Evolutionary conservation across 2,888 invertebrate species (phyloP), one percentile per base, ranked within the genome.

Genomic region (Adineta ricciae): DNA sequence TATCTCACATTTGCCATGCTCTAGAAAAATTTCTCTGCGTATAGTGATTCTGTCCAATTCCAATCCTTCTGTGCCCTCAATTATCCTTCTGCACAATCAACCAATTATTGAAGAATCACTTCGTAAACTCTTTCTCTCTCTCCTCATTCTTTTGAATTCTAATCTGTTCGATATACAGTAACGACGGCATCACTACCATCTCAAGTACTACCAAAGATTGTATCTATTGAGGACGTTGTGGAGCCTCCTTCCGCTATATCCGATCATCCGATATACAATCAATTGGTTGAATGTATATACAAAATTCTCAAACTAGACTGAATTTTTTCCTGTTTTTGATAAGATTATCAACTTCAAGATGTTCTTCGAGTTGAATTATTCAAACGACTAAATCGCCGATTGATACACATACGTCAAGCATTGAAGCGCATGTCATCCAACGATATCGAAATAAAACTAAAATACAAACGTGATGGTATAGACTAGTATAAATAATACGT

Each of bases 391-490:
- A n/a, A 78, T 78, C 78, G 38, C n/a, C 19, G 78, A 24, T 78
- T 41, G 14, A n/a, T 5, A 78, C 78, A 78, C 41, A 78, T 78
- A 36, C 41, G 14, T 21, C 78, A 78, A 78, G 41, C 78, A 78
- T 78, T 78, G 19, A 11, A 5, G 14, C 24, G 2, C 11, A 78
- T 78, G 78, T 11, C 38, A n/a, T 24, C 38, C 14, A 41, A 78
- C n/a, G 78, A 78, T 41, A 78, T 78, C n/a, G 38, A 41, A 78
- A 78, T n/a, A 38, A 78, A n/a, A 78, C 9, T 78, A 11, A 78
- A 41, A 78, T 41, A 78, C n/a, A 78, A 78, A 41, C 41, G n/a
- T n/a, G 78, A 78, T n/a, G 78, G 78, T 78, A 78, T 24, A n/a
- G 19, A 9, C 9, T 73, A 24, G 46, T 2, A 11, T 21, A 24